Conservation (phyloP, 2,113 vertebrate genomes). For the Elephantulus edwardii region DNA sequence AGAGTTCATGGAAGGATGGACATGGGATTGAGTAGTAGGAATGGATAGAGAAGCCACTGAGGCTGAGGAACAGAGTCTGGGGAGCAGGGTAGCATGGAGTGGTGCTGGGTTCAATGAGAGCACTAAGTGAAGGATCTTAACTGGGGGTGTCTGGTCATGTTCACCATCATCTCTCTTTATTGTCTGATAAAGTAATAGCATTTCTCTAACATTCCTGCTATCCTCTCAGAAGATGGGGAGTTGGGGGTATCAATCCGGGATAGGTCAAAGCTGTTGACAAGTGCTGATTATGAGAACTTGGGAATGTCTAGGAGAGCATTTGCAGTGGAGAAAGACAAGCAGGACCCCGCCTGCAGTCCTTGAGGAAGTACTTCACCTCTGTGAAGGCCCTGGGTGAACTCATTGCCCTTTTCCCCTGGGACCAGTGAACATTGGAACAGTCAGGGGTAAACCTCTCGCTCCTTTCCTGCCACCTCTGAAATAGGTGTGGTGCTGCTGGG, state of each 20-base stretch:
- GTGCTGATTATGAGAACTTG: not conserved
- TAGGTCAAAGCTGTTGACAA: not conserved
- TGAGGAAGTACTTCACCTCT: not conserved
- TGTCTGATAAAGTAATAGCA: not conserved
- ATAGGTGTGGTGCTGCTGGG: not conserved
- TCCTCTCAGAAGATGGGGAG: not conserved
- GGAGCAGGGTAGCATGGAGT: not conserved
- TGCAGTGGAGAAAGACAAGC: not conserved
- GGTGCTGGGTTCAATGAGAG: rapidly evolving
- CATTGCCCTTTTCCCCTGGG: not conserved
- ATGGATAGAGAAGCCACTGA: not conserved
- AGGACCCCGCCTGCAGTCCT: rapidly evolving
- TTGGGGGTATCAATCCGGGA: not conserved
- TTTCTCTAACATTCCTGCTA: not conserved
- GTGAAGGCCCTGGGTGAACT: not conserved
- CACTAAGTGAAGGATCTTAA: not conserved
- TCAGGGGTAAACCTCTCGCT: not conserved
- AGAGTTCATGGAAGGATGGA: not conserved
- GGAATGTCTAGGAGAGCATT: not conserved
- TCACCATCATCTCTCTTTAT: not conserved
- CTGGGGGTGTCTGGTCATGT: not conserved
- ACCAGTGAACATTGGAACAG: not conserved
- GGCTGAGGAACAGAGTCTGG: not conserved
- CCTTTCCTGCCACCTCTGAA: not conserved
- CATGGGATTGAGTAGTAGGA: not conserved